phyloP scores from a whole-genome alignment of 2,797 vertebrate species.

The Esox masquinongy region DNA sequence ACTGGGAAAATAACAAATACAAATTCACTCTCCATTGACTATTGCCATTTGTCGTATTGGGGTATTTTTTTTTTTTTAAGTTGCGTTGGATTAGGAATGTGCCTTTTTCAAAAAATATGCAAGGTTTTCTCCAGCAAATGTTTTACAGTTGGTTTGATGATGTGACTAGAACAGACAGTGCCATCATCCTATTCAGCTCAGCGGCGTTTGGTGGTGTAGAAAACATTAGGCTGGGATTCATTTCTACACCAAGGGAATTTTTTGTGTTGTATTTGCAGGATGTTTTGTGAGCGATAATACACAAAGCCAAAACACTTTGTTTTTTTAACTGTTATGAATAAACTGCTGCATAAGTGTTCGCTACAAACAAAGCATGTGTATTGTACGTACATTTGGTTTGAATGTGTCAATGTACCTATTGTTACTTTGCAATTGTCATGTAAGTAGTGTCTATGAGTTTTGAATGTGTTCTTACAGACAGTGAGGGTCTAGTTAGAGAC shows the following conservation, averaged over 20 bases:
- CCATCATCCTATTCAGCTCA: background rate
- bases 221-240: background rate
- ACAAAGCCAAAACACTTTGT: background rate
- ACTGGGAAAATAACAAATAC: constrained; percentile 30
- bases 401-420: no score
- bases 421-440: background rate
- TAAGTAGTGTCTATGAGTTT: background rate
- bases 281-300: background rate
- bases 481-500: background rate
- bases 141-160: background rate
- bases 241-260: background rate
- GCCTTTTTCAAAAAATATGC: background rate
- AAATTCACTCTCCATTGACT: constrained; percentile 22
- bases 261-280: background rate
- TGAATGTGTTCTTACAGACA: no score
- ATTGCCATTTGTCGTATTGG: constrained; percentile 60
- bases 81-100: background rate
- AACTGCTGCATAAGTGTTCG: background rate
- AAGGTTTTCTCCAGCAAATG: background rate
- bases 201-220: background rate
- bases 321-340: background rate
- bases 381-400: no score
- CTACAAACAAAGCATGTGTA: background rate
- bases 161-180: background rate
- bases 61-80: constrained; percentile 41